Percentiles rank a stretch among this genome's conserved stretches.
These are phyloP conservation scores for Amphipoea oculea DNA, from an alignment of 2,888 invertebrate genomes.

Conservation along the genomic window DNA sequence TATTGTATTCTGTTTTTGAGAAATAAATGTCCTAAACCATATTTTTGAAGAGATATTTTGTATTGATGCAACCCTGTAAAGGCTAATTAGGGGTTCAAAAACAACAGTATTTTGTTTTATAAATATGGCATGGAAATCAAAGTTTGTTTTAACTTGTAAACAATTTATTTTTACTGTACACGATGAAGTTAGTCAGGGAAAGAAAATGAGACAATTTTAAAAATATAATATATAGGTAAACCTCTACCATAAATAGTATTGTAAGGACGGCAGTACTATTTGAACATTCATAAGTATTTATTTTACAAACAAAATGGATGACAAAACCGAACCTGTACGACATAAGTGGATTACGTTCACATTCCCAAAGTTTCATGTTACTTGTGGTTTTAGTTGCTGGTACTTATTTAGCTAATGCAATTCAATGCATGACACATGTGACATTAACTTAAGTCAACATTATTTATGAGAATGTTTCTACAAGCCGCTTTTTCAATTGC, in stretches of 20 bases:
- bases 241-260: too few species aligned
- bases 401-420: conserved; percentile 54
- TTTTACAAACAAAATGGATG: conserved; percentile 13
- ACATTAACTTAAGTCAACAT: conserved; percentile 8
- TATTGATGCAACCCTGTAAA: conserved; percentile 23
- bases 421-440: conserved; percentile 41
- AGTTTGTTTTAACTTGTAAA: not conserved
- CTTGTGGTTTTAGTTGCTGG: conserved; percentile 66
- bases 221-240: not conserved
- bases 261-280: too few species aligned
- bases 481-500: not conserved
- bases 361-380: conserved; percentile 72
- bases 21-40: too few species aligned
- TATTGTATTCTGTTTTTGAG: too few species aligned
- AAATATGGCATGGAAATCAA: not conserved
- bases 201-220: not conserved
- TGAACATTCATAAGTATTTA: not conserved
- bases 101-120: not conserved
- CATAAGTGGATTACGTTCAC: conserved; percentile 55
- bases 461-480: not conserved
- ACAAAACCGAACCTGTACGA: conserved; percentile 35
- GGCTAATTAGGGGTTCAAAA: conserved; percentile 25
- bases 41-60: conserved; percentile 12
- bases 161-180: not conserved
- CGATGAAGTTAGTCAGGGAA: not conserved